Conservation (phyloP, 2,113 vertebrate species). For the Fukomys damarensis region DNA sequence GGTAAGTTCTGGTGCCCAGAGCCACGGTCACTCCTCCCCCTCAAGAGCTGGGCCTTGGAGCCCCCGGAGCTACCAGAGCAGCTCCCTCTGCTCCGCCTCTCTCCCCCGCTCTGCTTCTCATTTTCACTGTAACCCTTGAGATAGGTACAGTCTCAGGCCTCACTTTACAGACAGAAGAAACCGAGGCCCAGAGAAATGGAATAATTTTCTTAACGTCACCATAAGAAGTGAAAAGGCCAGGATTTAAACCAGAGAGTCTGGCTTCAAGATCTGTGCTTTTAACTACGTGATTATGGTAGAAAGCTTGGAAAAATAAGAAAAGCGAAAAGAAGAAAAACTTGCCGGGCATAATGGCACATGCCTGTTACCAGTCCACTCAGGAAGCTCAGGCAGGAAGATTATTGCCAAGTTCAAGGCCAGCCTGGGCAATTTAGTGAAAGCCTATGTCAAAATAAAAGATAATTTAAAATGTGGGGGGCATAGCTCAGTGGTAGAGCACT, state of each 20-base stretch:
- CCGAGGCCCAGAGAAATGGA: constrained; percentile 33
- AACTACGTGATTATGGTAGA: neutral
- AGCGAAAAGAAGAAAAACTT: constrained; percentile 18
- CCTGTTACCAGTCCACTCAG: neutral
- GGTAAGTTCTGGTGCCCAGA: constrained; percentile 53
- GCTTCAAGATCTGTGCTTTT: constrained; percentile 7
- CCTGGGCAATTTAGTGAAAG: neutral
- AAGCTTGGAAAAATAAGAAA: constrained; percentile 47
- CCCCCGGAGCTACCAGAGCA: too few relatives aligned
- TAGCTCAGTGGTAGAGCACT: neutral
- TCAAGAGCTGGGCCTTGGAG: too few relatives aligned
- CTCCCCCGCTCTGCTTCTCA: too few relatives aligned
- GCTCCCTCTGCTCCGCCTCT: too few relatives aligned
- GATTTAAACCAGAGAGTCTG: neutral
- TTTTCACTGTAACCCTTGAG: neutral
- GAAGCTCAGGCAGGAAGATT: neutral
- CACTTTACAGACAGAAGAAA: constrained; percentile 25
- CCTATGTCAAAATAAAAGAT: neutral
- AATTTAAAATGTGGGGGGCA: neutral
- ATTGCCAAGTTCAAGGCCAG: neutral
- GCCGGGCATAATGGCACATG: neutral
- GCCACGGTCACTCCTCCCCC: too few relatives aligned
- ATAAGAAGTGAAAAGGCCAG: neutral
- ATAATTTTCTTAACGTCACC: neutral
- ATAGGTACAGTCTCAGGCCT: neutral